These are phyloP conservation scores for Anaspis maculata DNA, from an alignment of 2,888 invertebrate genomes.

Conservation along the genomic window DNA sequence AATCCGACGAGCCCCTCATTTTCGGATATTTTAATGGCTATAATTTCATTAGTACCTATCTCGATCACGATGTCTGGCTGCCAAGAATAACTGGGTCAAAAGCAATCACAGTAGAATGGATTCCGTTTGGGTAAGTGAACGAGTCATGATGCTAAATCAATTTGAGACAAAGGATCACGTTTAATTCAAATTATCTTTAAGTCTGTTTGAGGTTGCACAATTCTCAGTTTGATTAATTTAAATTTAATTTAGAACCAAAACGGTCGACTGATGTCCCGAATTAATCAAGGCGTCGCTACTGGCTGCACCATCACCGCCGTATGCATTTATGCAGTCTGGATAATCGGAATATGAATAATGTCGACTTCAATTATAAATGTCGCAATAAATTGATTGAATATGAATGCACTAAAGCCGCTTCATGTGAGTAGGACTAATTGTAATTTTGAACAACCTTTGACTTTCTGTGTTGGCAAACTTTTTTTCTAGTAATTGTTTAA, in stretches of 20 bases:
- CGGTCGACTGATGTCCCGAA: conserved; percentile 5
- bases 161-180: conserved; percentile 15
- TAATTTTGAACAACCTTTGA: too few species aligned
- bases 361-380: conserved; percentile 7
- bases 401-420: neutral
- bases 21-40: neutral
- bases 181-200: conserved; percentile 16
- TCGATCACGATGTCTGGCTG: conserved; percentile 1
- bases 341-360: conserved; percentile 8
- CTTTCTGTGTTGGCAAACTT: too few species aligned
- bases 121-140: conserved; percentile 2
- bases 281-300: conserved; percentile 7
- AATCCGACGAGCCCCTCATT: neutral
- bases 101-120: too few species aligned
- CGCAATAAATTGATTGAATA: conserved; percentile 7
- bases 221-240: conserved; percentile 16
- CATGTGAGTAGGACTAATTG: too few species aligned
- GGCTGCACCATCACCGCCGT: conserved; percentile 1
- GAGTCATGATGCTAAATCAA: conserved; percentile 14
- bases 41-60: neutral
- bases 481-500: too few species aligned
- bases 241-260: conserved; percentile 12
- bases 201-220: conserved; percentile 11
- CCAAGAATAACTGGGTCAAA: too few species aligned
- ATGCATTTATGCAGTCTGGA: conserved; percentile 7